Base-by-base conservation (phyloP, 2,888 invertebrate species). In the Netelia virgata region DNA sequence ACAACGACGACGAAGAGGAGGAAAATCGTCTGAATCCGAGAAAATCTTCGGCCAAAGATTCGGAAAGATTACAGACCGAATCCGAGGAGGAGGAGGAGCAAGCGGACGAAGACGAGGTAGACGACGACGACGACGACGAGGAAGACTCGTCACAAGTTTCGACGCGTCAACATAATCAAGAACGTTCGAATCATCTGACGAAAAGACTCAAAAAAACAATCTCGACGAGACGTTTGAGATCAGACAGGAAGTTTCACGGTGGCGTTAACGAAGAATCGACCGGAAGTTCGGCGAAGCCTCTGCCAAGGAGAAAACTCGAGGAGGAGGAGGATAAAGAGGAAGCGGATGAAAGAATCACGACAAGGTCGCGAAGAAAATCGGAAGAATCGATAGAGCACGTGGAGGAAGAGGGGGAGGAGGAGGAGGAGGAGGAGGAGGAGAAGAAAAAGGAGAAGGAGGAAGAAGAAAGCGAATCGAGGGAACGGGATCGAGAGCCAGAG, bases 401-500 rank as follows among this genome's bases (percentile, higher is more conserved):
- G 28, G 28, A 28, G 28, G 28, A 28, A 28, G 82, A 76, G 68
- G 80, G 66, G 61, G 66, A 28, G 74, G 82, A 84, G 28, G 64
- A 74, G 50, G 66, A 23, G 41, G 47, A 20, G 6, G 28, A 20
- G 43, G 61, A 53, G 36, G 69, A 82, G 63, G 73, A 84, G 43
- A 53, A 64, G 66, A 57, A 81, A 63, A 85, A 87, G 61, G 80
- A 81, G n/a, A 82, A 85, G 61, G 84, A 85, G 68, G 86, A 86
- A 68, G 86, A 87, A 73, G 84, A 87, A 63, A 86, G 86, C 81
- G 87, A 92, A 64, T 92, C 93, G 50, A 91, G 93, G 50, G 93
- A 93, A 74, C 88, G 93, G 3, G 93, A 93, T 84, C 89, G 92
- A 28, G 93, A 93, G 70, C 93, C 93, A 43, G 92, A 92, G 68